Evolutionary conservation across 2,113 vertebrate species (phyloP), one percentile per base, ranked within the genome.

Genomic region (Oncorhynchus tshawytscha): DNA sequence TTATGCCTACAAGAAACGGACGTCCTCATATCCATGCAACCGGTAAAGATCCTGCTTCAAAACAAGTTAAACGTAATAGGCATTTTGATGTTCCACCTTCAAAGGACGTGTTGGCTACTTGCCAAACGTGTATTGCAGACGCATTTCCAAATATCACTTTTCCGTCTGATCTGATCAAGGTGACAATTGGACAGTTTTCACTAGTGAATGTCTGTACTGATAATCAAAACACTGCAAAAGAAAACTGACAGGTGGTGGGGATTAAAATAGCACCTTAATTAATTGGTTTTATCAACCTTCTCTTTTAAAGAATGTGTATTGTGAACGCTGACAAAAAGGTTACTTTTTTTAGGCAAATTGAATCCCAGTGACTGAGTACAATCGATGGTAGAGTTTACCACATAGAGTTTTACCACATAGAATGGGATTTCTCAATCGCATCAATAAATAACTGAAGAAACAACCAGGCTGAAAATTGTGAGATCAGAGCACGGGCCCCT

Each of bases 361-460:
- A 79, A 72, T 86, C 83, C 65, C 69, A 12, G 59, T 11, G 76
- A 48, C 31, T 3, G 31, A 72, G 84, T 64, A 83, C 48, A 80
- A 84, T 67, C 34, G 70, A 48, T 67, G 69, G 84, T 81, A 11
- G 71, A 78, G 76, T 85, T 70, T 75, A 80, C 85, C 83, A 81
- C 25, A 74, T 81, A 9, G 71, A 78, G 76, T 85, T 85, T 70
- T 75, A 80, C 85, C 83, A 81, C 22, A 74, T 81, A 86, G 78
- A 89, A 88, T 86, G 81, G 81, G 84, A 87, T 64, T 66, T 83
- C 84, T 84, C 82, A 85, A 81, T 88, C 88, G 84, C 78, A 68
- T 77, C 90, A 87, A 91, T 93, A 90, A 93, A 94, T 91, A 90
- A 91, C 88, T 88, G 88, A 81, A 4, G 86, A 85, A 88, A 83